Evolutionary conservation across 2,888 invertebrate species (phyloP), one percentile per base, ranked within the genome.

Genomic region (Ectobius pallidus): DNA sequence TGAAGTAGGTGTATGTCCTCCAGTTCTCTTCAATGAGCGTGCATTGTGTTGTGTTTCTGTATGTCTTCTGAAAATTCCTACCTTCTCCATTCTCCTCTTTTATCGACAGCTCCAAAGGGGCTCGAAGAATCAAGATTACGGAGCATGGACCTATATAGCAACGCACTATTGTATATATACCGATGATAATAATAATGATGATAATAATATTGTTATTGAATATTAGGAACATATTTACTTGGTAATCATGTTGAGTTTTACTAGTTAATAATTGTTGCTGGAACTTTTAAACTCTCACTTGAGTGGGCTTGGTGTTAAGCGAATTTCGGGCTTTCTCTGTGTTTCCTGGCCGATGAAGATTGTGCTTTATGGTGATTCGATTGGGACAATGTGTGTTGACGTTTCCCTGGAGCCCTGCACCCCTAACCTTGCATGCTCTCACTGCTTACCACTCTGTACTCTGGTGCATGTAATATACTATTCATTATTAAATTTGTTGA

Each of bases 321-420:
- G 27, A 32, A 61, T 20, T 65, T 44, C 25, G 25, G 68, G 65
- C 69, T 74, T 72, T 69, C 49, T 70, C 65, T 72, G 72, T 74
- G 69, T 69, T 68, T 73, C 49, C 71, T 69, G 75, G 75, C 75
- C 75, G 72, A 72, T 73, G 63, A 71, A 73, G 71, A 75, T 72
- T 74, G 74, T 76, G 75, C 75, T 74, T 76, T 75, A 71, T 69
- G 73, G 75, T 75, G 69, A 73, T 62, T 73, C 75, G 62, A 71
- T 72, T 73, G 73, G 63, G 67, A 55, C 70, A 46, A 49, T 58
- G 52, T 65, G 44, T 63, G 65, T 62, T 62, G 62, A 27, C 58
- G 55, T 68, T 39, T 34, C 34, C 68, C 62, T 32, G n/a, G 46
- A 65, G 69, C 68, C 58, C 68, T 70, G 74, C 72, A 67, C 72